Evolutionary conservation across 2,113 vertebrate species (phyloP).

Genomic region (Paramisgurnus dabryanus): DNA sequence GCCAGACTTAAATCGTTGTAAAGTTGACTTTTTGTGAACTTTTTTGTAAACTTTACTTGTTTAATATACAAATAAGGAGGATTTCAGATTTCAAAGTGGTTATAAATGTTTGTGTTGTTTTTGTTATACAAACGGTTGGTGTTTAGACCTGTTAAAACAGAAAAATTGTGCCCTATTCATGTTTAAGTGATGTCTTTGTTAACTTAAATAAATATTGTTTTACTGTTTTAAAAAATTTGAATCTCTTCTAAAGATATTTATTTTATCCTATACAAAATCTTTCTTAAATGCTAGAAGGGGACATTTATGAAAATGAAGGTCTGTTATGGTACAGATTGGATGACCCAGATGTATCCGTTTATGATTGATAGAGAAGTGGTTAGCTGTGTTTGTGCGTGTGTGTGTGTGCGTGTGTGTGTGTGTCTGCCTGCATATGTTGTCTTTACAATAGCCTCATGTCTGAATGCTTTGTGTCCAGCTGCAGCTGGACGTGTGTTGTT

Average conservation of each 20-base stretch:
- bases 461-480: conserved; percentile 38
- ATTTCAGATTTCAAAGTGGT: not conserved
- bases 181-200: not conserved
- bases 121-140: not conserved
- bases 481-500: conserved; percentile 33
- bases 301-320: too few species aligned
- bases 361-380: not conserved
- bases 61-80: not conserved
- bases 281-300: too few species aligned
- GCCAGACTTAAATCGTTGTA: not conserved
- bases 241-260: too few species aligned
- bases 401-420: conserved; percentile 1
- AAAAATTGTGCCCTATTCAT: not conserved
- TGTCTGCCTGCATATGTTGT: not conserved
- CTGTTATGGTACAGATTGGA: too few species aligned
- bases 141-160: not conserved
- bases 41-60: not conserved
- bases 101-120: conserved; percentile 12
- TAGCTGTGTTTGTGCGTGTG: not conserved
- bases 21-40: not conserved
- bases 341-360: too few species aligned
- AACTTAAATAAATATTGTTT: conserved; percentile 30
- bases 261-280: too few species aligned
- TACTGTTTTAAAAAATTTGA: not conserved
- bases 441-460: conserved; percentile 36